Evolutionary conservation across 2,113 vertebrate genomes (phyloP).

Genomic region (Anoura caudifer): DNA sequence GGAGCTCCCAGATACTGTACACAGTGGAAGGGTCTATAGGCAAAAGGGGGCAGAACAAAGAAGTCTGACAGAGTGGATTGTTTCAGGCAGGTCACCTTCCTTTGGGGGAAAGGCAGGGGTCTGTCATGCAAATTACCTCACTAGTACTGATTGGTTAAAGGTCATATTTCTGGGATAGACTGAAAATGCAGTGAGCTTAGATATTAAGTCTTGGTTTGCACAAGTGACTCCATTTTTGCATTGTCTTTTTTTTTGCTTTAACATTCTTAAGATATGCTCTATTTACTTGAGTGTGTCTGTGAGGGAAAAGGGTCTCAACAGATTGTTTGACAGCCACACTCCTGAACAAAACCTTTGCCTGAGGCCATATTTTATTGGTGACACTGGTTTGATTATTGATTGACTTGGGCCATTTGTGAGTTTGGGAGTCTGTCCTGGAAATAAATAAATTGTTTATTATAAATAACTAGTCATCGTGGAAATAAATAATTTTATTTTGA

Average conservation of each 20-base stretch:
- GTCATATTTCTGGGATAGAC: background rate
- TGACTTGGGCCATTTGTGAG: background rate
- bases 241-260: background rate
- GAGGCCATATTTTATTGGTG: background rate
- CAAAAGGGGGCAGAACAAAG: background rate
- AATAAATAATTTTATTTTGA: conserved; percentile 35
- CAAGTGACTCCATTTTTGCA: background rate
- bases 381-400: background rate
- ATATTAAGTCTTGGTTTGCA: background rate
- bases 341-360: background rate
- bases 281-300: background rate
- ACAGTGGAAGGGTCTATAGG: background rate
- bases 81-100: background rate
- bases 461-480: background rate
- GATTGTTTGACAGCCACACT: background rate
- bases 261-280: background rate
- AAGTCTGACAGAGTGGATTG: background rate
- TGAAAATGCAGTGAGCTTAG: background rate
- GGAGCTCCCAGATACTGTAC: background rate
- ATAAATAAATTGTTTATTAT: no score
- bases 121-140: background rate
- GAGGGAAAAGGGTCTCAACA: background rate
- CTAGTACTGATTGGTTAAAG: background rate
- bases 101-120: background rate
- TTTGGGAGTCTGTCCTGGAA: background rate